Evolutionary conservation across 2,797 vertebrate genomes (phyloP), one percentile per base, ranked within the genome.

Genomic region (Myotis planiceps): DNA sequence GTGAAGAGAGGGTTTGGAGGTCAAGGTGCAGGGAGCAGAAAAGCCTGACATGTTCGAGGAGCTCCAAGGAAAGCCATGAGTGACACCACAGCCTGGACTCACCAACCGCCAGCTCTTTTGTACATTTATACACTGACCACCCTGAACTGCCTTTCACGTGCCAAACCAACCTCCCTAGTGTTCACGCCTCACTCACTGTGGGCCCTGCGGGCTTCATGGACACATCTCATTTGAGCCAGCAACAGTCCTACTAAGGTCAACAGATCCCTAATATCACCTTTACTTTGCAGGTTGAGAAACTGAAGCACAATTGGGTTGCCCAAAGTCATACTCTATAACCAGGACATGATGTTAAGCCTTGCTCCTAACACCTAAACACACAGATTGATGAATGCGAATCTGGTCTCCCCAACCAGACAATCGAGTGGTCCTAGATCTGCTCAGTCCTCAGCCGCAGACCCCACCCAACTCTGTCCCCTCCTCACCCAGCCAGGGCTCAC

Each of bases 401-500:
- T 45, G n/a, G n/a, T 75, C 14, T 88, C 53, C 55, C 63, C 53
- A 63, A 18, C 8, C 39, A 90, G 25, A 15, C 37, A n/a, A 18
- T 16, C 25, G 25, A 55, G 29, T 16, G n/a, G 39, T 12, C 51
- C 87, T 71, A 75, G 29, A 82, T 39, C 47, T 75, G 72, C 42
- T 45, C 47, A n/a, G 53, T 82, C 71, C 83, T 92, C 58, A 63
- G 45, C 39, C 85, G 45, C 10, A 83, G 32, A 4, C 5, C 34
- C 16, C 25, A 27, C 65, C 72, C 83, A 80, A 23, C 34, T 27
- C 25, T 10, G 6, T 3, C 51, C 92, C 80, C 51, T 16, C 27
- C 91, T 63, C 51, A 27, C 34, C 86, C 34, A 0, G 6, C 49
- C 53, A 72, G 19, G n/a, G 71, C 98, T 99, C 98, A 99, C 99